Percentiles rank a stretch among this genome's conserved stretches.
phyloP scores from a whole-genome alignment of 2,888 invertebrate genomes.

The Phengaris alcon region DNA sequence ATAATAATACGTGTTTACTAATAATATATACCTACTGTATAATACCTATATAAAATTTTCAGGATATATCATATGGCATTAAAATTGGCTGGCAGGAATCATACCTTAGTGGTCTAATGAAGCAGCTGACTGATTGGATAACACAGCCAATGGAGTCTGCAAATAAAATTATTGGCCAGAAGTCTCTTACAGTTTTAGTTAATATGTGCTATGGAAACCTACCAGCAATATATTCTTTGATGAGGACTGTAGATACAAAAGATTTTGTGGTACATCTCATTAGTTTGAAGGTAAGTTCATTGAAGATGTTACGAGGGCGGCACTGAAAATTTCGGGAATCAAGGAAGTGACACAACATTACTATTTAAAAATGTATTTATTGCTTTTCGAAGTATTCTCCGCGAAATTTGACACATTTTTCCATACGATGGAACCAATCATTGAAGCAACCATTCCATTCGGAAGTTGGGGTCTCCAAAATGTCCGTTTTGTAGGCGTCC shows the following conservation, averaged over 20 bases:
- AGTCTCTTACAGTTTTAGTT: constrained; percentile 83
- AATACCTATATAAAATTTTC: constrained; percentile 42
- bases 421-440: too few species aligned
- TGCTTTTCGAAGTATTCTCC: too few species aligned
- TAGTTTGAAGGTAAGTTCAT: constrained; percentile 74
- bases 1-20: too few species aligned
- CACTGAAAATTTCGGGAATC: too few species aligned
- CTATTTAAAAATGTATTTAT: too few species aligned
- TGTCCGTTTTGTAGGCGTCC: too few species aligned
- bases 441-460: too few species aligned
- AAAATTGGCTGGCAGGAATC: constrained; percentile 90
- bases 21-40: too few species aligned
- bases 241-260: constrained; percentile 85
- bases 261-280: constrained; percentile 82
- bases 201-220: constrained; percentile 89
- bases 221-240: constrained; percentile 85
- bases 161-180: constrained; percentile 67
- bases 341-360: too few species aligned
- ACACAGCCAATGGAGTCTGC: constrained; percentile 70
- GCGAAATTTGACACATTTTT: too few species aligned
- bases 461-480: too few species aligned
- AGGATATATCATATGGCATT: constrained; percentile 89
- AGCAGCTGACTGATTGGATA: constrained; percentile 83
- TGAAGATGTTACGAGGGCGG: too few species aligned
- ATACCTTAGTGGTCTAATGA: constrained; percentile 83